Base-by-base conservation (phyloP, 2,888 invertebrate genomes). In the Pelosia muscerda region DNA sequence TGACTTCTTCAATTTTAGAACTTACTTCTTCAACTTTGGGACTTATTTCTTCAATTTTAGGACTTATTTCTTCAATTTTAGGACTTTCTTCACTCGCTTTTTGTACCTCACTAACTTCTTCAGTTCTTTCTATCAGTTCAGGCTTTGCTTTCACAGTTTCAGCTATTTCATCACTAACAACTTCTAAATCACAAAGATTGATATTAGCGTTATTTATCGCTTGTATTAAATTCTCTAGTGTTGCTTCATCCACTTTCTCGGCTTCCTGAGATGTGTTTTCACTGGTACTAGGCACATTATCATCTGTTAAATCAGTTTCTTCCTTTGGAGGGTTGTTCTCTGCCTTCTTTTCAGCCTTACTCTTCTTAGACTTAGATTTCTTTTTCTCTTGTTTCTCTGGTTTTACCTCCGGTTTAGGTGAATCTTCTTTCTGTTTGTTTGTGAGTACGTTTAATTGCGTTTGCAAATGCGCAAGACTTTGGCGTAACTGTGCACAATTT, bases 381-480 rank as follows among this genome's bases (percentile, higher is more conserved):
- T 93, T 94, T 62, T 82, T 79, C 54, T 82, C 79, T 31, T 66
- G 57, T 62, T 79, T 79, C 79, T 91, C 93, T 23, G 66, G 60
- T 63, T 70, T 63, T 9, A 42, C 13, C 59, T 93, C 93, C 2
- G 84, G 83, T 79, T 92, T 94, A 0, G 91, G 84, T 0, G 92
- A 78, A 75, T 90, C 94, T 34, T 91, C 90, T 3, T 76, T 84
- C 65, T 90, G 87, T 72, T 88, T 88, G 63, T 83, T 91, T 1
- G 94, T 93, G 15, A 95, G 83, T 0, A 90, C 91, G 75, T 95
- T 95, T 73, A 96, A 87, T 84, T 96, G 96, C 58, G 89, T 95
- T 75, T 96, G 96, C 13, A 96, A 85, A 73, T 95, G 95, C 1
- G 95, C 95, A n/a, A 96, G 86, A 26, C 95, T 96, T 81, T 96